Evolutionary conservation across 2,888 invertebrate genomes (phyloP), one percentile per base, ranked within the genome.

Genomic region (Pocota personata): DNA sequence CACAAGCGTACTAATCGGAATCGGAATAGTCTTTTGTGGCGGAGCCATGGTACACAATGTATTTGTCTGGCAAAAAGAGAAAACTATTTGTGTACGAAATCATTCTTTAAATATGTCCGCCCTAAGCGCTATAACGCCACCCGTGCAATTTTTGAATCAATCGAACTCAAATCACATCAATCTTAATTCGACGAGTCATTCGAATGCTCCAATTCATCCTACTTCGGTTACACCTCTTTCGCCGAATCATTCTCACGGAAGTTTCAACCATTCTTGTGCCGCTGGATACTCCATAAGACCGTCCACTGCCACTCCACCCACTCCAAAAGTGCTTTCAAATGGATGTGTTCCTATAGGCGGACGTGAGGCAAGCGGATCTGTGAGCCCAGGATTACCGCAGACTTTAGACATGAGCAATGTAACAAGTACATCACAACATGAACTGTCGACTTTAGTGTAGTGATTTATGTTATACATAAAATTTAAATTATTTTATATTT

Each of bases 21-120:
- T 97, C 16, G 98, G 98, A 1, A 97, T 98, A 83, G 94, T 98
- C 48, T 98, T 98, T 93, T 97, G 98, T 91, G 97, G 98, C 88
- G 96, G 97, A 89, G 97, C 98, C 21, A 97, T 98, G 95, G 97
- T 98, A 16, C 98, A 98, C 93, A 98, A 98, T 93, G 97, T 97
- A 12, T 98, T 97, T 92, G 96, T 98, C 60, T 98, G 98, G 98
- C 97, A 98, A 93, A 96, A 95, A 91, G 97, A 97, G 92, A 97
- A 97, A 93, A 97, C 97, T 0, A 97, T 96, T 89, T 95, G 97
- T 67, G 96, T 97, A 32, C 90, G 94, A 7, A 94, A 94, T 82
- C 87, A 87, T 48, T 83, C 82, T 0, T 60, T 83, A 27, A 87
- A 87, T 46, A 83, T 87, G 78, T 83, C 82, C 50, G 82, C 71